Evolutionary conservation across 2,797 vertebrate genomes (phyloP).

Genomic region (Telmatherina bonti): DNA sequence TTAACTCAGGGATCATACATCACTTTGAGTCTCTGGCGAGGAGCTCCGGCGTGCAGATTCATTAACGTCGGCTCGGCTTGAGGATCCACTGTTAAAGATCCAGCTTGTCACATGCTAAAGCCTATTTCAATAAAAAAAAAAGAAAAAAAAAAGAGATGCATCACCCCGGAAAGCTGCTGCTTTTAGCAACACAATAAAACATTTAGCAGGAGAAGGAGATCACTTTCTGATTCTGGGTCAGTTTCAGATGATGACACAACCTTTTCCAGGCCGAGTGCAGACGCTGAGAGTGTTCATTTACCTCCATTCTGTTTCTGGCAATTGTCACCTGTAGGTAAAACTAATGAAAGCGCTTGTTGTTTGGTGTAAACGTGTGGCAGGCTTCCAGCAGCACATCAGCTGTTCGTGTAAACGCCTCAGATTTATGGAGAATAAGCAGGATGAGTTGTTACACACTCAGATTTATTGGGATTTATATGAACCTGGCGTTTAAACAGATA

Average conservation of each 20-base stretch:
- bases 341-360: no score
- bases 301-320: no score
- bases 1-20: background rate
- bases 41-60: background rate
- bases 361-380: no score
- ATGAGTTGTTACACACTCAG: no score
- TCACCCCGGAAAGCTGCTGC: background rate
- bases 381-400: no score
- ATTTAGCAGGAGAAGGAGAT: constrained; percentile 1
- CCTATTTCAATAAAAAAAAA: background rate
- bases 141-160: no score
- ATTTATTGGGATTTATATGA: no score
- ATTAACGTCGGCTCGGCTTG: background rate
- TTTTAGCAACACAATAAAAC: constrained; percentile 5
- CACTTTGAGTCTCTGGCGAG: constrained; percentile 8
- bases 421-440: no score
- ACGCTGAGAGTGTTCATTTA: no score
- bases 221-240: constrained; percentile 8
- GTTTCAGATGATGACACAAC: background rate
- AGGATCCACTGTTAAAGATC: constrained; percentile 3
- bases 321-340: no score
- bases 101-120: background rate
- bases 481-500: no score
- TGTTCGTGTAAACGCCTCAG: no score
- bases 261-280: background rate